A percentile compares a stretch with the other conserved stretches of the same genome.
phyloP scores from a whole-genome alignment of 2,113 vertebrate genomes.

The Aspiorhynchus laticeps region DNA sequence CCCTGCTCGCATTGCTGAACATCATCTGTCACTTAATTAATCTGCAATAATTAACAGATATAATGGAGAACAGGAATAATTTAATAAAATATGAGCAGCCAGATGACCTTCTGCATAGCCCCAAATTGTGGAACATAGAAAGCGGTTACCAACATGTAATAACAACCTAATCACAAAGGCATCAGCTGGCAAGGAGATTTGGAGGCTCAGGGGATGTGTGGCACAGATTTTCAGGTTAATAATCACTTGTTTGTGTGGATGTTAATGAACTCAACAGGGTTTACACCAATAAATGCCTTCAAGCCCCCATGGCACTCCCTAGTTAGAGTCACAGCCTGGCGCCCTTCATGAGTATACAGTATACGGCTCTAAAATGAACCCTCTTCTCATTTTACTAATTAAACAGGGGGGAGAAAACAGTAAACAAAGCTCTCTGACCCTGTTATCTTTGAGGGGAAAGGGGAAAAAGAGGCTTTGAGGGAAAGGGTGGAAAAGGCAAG shows the following conservation, averaged over 20 bases:
- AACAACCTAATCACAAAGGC: conserved; percentile 39
- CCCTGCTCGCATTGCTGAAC: conserved; percentile 32
- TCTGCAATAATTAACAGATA: conserved; percentile 48
- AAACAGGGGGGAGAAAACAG: conserved; percentile 58
- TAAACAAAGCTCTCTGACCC: conserved; percentile 49
- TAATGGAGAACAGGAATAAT: conserved; percentile 39
- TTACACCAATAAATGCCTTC: conserved; percentile 51
- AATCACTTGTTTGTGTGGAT: conserved; percentile 48
- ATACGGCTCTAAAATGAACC: conserved; percentile 43
- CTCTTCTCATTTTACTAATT: conserved; percentile 62
- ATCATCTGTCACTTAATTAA: conserved; percentile 49
- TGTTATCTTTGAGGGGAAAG: conserved; percentile 34
- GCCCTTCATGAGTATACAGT: conserved; percentile 56
- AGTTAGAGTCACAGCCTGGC: conserved; percentile 38
- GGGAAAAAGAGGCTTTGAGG: conserved; percentile 56
- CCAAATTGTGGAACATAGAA: conserved; percentile 12
- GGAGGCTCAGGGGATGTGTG: conserved; percentile 20
- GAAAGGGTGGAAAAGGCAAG: conserved; percentile 46
- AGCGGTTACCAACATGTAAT: conserved; percentile 22
- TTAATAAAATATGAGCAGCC: conserved; percentile 21
- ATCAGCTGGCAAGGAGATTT: conserved; percentile 35
- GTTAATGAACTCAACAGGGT: conserved; percentile 52
- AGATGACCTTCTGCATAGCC: conserved; percentile 1
- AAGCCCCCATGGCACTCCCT: conserved; percentile 32
- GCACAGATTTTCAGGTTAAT: conserved; percentile 48